phyloP scores from a whole-genome alignment of 2,797 vertebrate species.

The Holocentrus rufus region DNA sequence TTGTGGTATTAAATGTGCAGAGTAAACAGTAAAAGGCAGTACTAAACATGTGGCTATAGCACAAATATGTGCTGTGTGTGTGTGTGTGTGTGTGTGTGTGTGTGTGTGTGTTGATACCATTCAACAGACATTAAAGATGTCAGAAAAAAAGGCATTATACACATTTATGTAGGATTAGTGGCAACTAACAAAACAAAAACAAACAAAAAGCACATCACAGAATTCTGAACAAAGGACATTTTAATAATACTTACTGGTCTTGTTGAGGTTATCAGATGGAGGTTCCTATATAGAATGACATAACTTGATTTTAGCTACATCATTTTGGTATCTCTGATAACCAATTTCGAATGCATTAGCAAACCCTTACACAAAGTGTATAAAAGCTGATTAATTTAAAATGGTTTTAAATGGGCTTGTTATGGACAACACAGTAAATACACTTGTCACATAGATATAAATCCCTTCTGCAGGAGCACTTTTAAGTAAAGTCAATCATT shows the following conservation, averaged over 20 bases:
- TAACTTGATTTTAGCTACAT: background rate
- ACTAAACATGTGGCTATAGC: no score
- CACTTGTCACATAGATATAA: no score
- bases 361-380: background rate
- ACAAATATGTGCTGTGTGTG: no score
- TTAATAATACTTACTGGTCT: constrained; percentile 60
- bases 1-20: no score
- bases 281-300: constrained; percentile 47
- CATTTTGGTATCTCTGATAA: no score
- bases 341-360: no score
- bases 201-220: no score
- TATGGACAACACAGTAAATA: background rate
- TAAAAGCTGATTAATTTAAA: no score
- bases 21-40: no score
- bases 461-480: no score
- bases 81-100: background rate
- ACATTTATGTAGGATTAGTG: background rate
- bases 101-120: background rate
- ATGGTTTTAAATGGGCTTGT: background rate
- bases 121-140: no score
- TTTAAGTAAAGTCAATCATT: background rate
- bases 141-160: background rate
- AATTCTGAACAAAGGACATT: background rate
- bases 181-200: no score
- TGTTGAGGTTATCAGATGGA: background rate